phyloP scores from a whole-genome alignment of 2,113 vertebrate genomes.

The Gasterosteus nipponicus region DNA sequence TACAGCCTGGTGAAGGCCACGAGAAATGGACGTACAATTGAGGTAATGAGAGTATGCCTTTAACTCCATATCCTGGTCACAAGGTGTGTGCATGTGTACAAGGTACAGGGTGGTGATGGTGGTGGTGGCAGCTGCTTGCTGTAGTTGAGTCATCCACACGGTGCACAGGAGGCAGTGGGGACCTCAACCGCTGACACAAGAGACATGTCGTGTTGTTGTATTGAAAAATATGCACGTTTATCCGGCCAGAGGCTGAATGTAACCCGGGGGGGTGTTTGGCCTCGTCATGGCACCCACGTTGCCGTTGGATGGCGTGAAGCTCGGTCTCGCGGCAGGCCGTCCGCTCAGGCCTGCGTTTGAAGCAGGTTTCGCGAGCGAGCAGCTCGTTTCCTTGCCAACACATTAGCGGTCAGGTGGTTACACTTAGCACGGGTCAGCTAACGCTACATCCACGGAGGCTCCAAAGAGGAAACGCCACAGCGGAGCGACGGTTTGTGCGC shows the following conservation, averaged over 20 bases:
- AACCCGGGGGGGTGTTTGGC: not conserved
- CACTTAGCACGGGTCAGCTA: constrained; percentile 45
- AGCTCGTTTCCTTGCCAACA: constrained; percentile 7
- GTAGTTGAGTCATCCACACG: constrained; percentile 66
- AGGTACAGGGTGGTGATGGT: not conserved
- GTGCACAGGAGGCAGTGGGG: constrained; percentile 40
- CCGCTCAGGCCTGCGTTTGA: constrained; percentile 27
- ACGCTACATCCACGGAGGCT: not conserved
- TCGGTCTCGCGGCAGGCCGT: not conserved
- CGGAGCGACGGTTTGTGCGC: not conserved
- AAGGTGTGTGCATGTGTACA: too few species aligned
- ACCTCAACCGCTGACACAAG: not conserved
- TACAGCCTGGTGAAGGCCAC: not conserved
- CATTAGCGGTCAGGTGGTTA: constrained; percentile 46
- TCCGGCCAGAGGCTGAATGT: not conserved
- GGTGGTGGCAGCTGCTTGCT: constrained; percentile 37
- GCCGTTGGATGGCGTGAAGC: constrained; percentile 16
- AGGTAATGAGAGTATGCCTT: too few species aligned
- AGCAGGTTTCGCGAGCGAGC: constrained; percentile 31
- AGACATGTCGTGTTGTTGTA: not conserved
- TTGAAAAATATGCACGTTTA: not conserved
- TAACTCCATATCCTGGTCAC: too few species aligned
- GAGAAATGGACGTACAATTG: not conserved
- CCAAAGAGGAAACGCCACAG: too few species aligned
- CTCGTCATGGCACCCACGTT: constrained; percentile 15